Evolutionary conservation across 2,888 invertebrate genomes (phyloP).

Genomic region (Ceriagrion tenellum): DNA sequence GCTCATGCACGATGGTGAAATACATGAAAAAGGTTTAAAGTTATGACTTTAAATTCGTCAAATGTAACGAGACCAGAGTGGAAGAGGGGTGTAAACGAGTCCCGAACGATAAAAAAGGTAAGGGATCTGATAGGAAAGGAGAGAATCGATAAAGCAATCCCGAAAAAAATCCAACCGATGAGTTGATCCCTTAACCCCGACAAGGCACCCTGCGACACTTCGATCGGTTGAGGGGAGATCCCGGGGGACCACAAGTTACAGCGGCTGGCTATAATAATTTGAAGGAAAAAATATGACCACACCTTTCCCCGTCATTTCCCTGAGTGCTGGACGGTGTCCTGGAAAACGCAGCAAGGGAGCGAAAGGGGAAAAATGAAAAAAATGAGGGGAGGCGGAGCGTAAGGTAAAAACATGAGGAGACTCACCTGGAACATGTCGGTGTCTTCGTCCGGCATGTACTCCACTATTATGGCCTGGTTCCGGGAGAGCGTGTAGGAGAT

Average conservation of each 20-base stretch:
- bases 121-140: too few species aligned
- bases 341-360: background rate
- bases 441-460: conserved; percentile 96
- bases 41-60: too few species aligned
- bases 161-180: background rate
- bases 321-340: background rate
- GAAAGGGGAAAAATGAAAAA: background rate
- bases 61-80: too few species aligned
- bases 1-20: too few species aligned
- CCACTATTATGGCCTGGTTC: conserved; percentile 98
- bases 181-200: background rate
- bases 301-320: background rate
- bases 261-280: background rate
- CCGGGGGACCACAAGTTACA: background rate
- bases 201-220: background rate
- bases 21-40: too few species aligned
- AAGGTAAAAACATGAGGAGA: background rate
- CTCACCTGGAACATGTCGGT: conserved; percentile 99
- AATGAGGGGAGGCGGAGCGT: background rate
- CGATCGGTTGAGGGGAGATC: background rate
- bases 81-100: too few species aligned
- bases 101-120: too few species aligned
- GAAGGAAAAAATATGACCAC: background rate
- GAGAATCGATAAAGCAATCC: background rate
- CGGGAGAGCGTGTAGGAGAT: conserved; percentile 98